Percentiles rank a stretch among this genome's conserved stretches.
phyloP scores from a whole-genome alignment of 2,797 vertebrate genomes.

The Mastacembelus armatus region DNA sequence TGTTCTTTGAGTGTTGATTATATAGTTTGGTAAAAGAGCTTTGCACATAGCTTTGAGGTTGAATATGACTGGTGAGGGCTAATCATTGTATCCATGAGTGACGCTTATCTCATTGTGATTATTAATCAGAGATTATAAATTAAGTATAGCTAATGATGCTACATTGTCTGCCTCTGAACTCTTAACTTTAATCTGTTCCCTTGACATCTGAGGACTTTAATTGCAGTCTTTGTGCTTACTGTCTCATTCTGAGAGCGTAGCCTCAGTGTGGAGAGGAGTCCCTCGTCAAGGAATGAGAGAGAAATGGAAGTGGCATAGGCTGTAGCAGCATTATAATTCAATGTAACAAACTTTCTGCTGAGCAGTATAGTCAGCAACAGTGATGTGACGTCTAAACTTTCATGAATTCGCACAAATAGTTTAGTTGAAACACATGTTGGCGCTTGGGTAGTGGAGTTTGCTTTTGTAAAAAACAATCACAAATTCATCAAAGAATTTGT shows the following conservation, averaged over 20 bases:
- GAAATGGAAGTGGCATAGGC: slow-evolving; percentile 10
- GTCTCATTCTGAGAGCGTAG: slow-evolving; percentile 36
- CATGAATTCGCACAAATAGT: slow-evolving; percentile 2
- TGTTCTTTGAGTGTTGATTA: slow-evolving; percentile 11
- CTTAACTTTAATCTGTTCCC: slow-evolving; percentile 56
- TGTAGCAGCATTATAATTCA: slow-evolving; percentile 33
- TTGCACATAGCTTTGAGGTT: slow-evolving; percentile 35
- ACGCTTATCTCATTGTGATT: slow-evolving; percentile 59
- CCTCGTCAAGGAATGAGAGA: slow-evolving; percentile 31
- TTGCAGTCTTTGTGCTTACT: slow-evolving; percentile 59
- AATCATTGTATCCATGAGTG: slow-evolving; percentile 45
- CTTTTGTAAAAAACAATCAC: slow-evolving; percentile 15
- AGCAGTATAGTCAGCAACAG: slow-evolving; percentile 21
- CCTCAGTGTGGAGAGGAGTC: slow-evolving; percentile 14
- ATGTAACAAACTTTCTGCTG: slow-evolving; percentile 21
- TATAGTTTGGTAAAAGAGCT: slow-evolving; percentile 1
- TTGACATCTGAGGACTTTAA: slow-evolving; percentile 55
- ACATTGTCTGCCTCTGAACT: slow-evolving; percentile 57
- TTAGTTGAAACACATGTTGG: not conserved
- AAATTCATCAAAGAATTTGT: slow-evolving; percentile 4
- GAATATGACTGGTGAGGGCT: slow-evolving; percentile 35
- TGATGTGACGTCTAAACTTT: slow-evolving; percentile 19
- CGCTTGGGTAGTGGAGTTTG: not conserved
- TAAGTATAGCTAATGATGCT: slow-evolving; percentile 56
- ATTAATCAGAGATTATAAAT: slow-evolving; percentile 61